Evolutionary conservation across 2,888 invertebrate genomes (phyloP), one percentile per base, ranked within the genome.

Genomic region (Candidula unifasciata): DNA sequence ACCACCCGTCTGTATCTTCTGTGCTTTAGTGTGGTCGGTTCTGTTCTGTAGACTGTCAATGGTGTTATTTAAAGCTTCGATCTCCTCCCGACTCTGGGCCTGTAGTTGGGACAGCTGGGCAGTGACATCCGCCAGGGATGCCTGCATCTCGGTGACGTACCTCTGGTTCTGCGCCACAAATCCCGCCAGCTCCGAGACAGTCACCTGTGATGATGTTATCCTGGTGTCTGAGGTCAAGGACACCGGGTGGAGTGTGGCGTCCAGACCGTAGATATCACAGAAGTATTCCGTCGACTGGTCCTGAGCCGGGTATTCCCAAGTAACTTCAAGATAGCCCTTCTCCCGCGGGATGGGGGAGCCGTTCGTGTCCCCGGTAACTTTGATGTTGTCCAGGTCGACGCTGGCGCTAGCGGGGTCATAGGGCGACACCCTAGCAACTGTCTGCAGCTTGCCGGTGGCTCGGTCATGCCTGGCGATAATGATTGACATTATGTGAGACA

Each of bases 401-500:
- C 30, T 74, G 33, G 74, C 30, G 10, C 16, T 30, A 24, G 74
- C 54, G 6, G 74, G 10, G 21, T 74, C 74, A 54, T 74, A 74
- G 2, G 54, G 74, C 6, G 74, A 74, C 30, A 74, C 13, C 18
- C 30, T 54, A 2, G 74, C 74, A 21, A 74, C 33, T 13, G 52
- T 74, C 30, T 74, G 54, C 16, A 74, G 21, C 16, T 54, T 30
- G 27, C 74, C 74, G 21, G 52, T 54, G 18, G 8, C 13, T 30
- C 30, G 27, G 30, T 74, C 27, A 3, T 74, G 27, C 24, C 54
- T 52, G 52, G 74, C 52, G 30, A 74, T 54, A 74, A 74, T 54
- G n/a, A 74, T 74, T 27, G 74, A 74, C 74, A 74, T 54, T 13
- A 74, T 74, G 54, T 74, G 74, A 74, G 74, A 74, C 54, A 74